Evolutionary conservation across 1,140 invertebrate species (phyloP).

Genomic region (Himalopsyche phryganea): DNA sequence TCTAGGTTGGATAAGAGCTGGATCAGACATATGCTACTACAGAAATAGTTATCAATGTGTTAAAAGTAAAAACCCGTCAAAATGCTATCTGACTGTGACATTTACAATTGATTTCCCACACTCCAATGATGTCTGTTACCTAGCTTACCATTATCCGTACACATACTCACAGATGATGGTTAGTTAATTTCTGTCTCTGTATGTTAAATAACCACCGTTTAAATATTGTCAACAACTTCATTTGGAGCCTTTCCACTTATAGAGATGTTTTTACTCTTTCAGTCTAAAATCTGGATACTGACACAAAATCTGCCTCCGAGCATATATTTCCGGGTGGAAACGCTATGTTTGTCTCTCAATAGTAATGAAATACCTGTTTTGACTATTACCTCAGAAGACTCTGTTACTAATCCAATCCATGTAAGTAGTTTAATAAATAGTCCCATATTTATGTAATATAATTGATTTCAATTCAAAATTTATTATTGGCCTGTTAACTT

Average conservation of each 20-base stretch:
- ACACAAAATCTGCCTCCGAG: constrained; percentile 41
- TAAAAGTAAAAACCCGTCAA: constrained; percentile 48
- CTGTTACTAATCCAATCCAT: constrained; percentile 53
- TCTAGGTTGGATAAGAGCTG: constrained; percentile 68
- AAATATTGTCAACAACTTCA: too few species aligned
- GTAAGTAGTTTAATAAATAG: constrained; percentile 41
- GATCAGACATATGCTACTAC: constrained; percentile 81
- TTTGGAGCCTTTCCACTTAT: not conserved
- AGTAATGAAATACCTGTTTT: constrained; percentile 75
- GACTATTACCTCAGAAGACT: constrained; percentile 72
- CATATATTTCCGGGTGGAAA: constrained; percentile 61
- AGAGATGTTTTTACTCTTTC: constrained; percentile 34
- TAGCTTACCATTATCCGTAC: constrained; percentile 90
- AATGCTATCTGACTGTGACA: constrained; percentile 74
- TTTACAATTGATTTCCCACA: constrained; percentile 82
- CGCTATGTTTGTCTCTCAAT: constrained; percentile 69
- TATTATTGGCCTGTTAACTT: too few species aligned
- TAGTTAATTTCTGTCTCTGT: constrained; percentile 33
- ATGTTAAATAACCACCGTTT: too few species aligned
- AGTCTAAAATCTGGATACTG: constrained; percentile 66
- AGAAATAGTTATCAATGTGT: constrained; percentile 62
- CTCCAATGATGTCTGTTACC: constrained; percentile 76
- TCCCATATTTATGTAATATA: too few species aligned
- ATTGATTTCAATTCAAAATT: too few species aligned
- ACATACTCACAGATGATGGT: constrained; percentile 78